A percentile compares a stretch with the other conserved stretches of the same genome.
These are phyloP conservation scores for Ceyx melanurus DNA, from an alignment of 2,113 vertebrate genomes.

Conservation along the genomic window DNA sequence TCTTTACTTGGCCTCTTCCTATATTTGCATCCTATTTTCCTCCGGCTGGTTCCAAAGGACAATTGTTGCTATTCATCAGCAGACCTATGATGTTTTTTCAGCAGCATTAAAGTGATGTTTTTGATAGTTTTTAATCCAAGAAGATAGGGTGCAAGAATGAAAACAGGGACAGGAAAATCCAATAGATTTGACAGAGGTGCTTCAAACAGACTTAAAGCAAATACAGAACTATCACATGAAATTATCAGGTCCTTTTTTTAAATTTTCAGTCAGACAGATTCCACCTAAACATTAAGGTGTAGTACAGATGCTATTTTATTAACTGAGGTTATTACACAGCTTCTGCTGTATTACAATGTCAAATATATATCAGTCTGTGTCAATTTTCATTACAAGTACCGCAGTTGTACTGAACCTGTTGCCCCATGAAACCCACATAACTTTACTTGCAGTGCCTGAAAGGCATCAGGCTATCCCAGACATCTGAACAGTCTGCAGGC, in stretches of 20 bases:
- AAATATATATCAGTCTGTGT: background rate
- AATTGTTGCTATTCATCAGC: background rate
- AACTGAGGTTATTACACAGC: background rate
- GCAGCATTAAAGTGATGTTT: background rate
- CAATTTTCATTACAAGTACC: background rate
- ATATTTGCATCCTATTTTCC: background rate
- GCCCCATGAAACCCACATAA: background rate
- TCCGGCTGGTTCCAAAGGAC: background rate
- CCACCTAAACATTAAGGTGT: background rate
- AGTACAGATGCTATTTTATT: background rate
- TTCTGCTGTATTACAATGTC: background rate
- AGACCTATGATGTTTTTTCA: background rate
- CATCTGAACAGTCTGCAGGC: background rate
- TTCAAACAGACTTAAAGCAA: background rate
- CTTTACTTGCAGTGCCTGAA: background rate
- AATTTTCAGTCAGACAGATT: background rate
- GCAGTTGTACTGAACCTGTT: background rate
- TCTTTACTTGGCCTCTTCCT: background rate
- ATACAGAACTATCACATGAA: background rate
- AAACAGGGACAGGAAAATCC: background rate
- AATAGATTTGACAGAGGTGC: background rate
- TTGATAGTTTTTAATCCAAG: background rate
- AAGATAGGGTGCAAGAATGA: background rate
- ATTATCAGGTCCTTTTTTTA: background rate
- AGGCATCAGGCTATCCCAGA: background rate